Percentiles rank a stretch among this genome's conserved stretches.
Conservation (phyloP, 1,140 invertebrate species). For the Aphelenchoides besseyi region DNA sequence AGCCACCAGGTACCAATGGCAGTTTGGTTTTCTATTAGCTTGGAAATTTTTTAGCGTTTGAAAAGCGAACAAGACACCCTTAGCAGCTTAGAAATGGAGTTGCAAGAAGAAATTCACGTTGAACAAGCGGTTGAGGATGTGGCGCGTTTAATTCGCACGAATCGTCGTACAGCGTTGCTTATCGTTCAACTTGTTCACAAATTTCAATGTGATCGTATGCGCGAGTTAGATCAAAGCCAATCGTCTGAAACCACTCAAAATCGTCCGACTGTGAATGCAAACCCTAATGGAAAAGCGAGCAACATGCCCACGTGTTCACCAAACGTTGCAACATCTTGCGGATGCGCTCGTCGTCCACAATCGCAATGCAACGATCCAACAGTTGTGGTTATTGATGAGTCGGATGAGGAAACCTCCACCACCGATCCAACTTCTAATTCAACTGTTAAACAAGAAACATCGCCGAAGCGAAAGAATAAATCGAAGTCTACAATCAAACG, state of each 20-base stretch:
- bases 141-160: slow-evolving; percentile 7
- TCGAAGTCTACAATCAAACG: background rate
- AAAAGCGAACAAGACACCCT: background rate
- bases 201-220: slow-evolving; percentile 25
- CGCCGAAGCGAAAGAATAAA: slow-evolving; percentile 5
- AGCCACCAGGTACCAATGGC: slow-evolving; percentile 5
- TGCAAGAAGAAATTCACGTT: slow-evolving; percentile 16
- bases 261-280: background rate
- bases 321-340: background rate
- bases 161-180: slow-evolving; percentile 13
- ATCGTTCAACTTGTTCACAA: slow-evolving; percentile 23
- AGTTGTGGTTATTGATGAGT: slow-evolving; percentile 20
- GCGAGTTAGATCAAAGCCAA: slow-evolving; percentile 4
- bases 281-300: background rate
- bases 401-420: slow-evolving; percentile 3
- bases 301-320: background rate
- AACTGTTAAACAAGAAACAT: background rate
- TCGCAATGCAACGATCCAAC: background rate
- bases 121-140: slow-evolving; percentile 22
- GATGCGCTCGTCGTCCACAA: background rate
- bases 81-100: background rate
- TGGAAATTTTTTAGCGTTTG: background rate
- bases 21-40: background rate
- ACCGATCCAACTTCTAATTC: background rate
- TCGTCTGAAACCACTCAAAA: background rate